phyloP scores from a whole-genome alignment of 2,888 invertebrate species.

The Pterobdella sp. region DNA sequence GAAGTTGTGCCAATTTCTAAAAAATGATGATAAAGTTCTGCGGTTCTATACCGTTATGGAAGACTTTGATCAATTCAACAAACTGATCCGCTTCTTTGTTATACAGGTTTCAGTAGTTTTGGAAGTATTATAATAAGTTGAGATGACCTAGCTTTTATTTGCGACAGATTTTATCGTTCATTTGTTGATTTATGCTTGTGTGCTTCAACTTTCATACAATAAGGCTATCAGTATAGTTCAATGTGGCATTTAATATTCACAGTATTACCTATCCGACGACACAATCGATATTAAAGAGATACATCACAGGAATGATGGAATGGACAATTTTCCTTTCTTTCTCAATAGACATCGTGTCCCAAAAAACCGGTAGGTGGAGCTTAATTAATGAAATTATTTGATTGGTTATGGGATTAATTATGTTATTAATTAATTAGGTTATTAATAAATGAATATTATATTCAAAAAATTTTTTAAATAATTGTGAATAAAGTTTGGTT shows the following conservation, averaged over 20 bases:
- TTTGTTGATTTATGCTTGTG: too few species aligned
- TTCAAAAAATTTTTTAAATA: too few species aligned
- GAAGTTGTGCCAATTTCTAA: slow-evolving; percentile 42
- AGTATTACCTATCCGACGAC: slow-evolving; percentile 72
- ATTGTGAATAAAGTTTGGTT: too few species aligned
- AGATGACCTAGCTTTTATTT: background rate
- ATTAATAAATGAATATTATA: too few species aligned
- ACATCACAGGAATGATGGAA: slow-evolving; percentile 64
- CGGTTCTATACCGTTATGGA: slow-evolving; percentile 55
- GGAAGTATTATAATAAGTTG: background rate
- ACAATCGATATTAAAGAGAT: slow-evolving; percentile 70
- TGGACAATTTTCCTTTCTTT: slow-evolving; percentile 68
- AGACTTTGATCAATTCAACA: slow-evolving; percentile 52
- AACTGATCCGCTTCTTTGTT: slow-evolving; percentile 57
- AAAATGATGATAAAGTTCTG: slow-evolving; percentile 53
- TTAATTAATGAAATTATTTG: too few species aligned
- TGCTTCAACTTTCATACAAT: too few species aligned
- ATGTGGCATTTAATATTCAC: too few species aligned
- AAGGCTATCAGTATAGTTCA: too few species aligned
- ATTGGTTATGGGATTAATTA: too few species aligned
- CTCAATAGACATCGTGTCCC: slow-evolving; percentile 66
- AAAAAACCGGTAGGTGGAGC: slow-evolving; percentile 44
- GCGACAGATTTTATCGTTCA: too few species aligned
- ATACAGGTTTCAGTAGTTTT: slow-evolving; percentile 58
- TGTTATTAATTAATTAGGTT: too few species aligned